Conservation (phyloP, 1,140 invertebrate genomes). For the Hycleus phaleratus region DNA sequence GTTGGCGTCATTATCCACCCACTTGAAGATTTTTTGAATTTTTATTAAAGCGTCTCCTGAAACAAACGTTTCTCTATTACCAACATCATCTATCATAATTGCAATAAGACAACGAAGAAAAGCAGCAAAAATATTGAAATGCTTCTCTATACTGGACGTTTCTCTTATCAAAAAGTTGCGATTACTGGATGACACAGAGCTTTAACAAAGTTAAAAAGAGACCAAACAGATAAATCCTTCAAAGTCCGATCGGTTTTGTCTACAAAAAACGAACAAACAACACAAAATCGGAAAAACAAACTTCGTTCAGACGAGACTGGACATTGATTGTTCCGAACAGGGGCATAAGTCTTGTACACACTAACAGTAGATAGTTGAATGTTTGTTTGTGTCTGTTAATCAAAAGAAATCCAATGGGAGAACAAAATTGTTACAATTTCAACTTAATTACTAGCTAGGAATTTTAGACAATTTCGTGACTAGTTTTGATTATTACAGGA, state of each 20-base stretch:
- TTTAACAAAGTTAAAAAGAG: conserved; percentile 12
- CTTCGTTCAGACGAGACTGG: conserved; percentile 14
- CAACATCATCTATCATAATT: no score
- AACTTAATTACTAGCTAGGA: no score
- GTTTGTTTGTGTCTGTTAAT: conserved; percentile 30
- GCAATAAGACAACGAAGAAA: no score
- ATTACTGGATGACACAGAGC: not conserved
- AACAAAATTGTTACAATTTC: no score
- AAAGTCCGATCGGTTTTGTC: conserved; percentile 27
- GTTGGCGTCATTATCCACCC: conserved; percentile 6
- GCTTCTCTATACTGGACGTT: not conserved
- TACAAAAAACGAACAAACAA: conserved; percentile 15
- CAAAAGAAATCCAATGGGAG: conserved; percentile 30
- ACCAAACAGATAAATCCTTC: conserved; percentile 36
- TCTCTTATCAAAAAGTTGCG: not conserved
- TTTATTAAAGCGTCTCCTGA: no score
- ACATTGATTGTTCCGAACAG: conserved; percentile 35
- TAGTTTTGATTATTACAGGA: no score
- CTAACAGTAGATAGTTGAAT: conserved; percentile 25
- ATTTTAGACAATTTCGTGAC: no score
- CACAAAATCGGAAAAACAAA: conserved; percentile 14
- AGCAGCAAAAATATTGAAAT: no score
- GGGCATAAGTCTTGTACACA: conserved; percentile 32
- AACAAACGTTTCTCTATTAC: no score
- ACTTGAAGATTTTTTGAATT: no score